Evolutionary conservation across 2,113 vertebrate species (phyloP).

Genomic region (Pholis gunnellus): DNA sequence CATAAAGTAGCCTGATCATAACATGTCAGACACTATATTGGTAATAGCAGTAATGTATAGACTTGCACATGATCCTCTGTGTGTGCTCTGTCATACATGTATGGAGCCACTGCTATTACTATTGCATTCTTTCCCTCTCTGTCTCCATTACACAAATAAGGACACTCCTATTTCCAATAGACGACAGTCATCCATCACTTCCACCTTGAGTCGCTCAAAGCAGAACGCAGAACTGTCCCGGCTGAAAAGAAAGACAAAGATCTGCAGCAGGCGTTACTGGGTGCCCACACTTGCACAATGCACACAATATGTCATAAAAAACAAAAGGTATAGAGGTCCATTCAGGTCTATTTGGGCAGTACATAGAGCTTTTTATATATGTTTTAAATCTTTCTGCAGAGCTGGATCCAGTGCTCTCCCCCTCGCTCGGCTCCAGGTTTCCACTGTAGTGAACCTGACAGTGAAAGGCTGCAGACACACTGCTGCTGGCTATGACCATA

Average conservation of each 20-base stretch:
- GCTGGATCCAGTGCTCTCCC: slow-evolving; percentile 15
- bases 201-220: slow-evolving; percentile 12
- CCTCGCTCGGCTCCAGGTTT: slow-evolving; percentile 51
- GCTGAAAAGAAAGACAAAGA: slow-evolving; percentile 25
- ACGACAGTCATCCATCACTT: slow-evolving; percentile 60
- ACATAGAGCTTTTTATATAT: not conserved
- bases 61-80: not conserved
- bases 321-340: not conserved
- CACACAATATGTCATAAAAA: not conserved
- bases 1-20: not conserved
- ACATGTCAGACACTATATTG: not conserved
- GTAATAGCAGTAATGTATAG: not conserved
- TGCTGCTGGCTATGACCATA: slow-evolving; percentile 24
- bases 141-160: slow-evolving; percentile 56
- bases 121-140: slow-evolving; percentile 13
- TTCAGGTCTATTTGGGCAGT: not conserved
- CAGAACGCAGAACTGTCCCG: slow-evolving; percentile 11
- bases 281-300: not conserved
- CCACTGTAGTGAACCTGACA: slow-evolving; percentile 46
- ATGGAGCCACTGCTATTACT: slow-evolving; percentile 8
- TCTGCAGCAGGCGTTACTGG: slow-evolving; percentile 16
- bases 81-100: not conserved
- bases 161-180: slow-evolving; percentile 48
- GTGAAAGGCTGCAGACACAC: slow-evolving; percentile 40
- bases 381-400: slow-evolving; percentile 19